phyloP scores from a whole-genome alignment of 2,888 invertebrate genomes.

The Willowsia nigromaculata region DNA sequence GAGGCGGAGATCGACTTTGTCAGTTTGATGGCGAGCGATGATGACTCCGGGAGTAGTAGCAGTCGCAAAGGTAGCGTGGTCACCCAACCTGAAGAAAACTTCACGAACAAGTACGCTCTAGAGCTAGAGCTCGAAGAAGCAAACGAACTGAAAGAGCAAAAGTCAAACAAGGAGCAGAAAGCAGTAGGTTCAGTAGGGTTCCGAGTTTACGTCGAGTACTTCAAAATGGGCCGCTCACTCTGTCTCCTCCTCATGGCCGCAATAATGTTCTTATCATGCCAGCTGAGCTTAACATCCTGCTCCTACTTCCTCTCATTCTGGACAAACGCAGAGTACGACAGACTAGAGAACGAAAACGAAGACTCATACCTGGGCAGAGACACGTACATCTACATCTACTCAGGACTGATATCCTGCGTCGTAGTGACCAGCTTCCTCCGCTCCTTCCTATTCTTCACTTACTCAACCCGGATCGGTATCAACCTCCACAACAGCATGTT shows the following conservation, averaged over 20 bases:
- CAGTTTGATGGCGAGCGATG: constrained; percentile 79
- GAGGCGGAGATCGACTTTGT: constrained; percentile 79
- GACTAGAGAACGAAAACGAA: neutral
- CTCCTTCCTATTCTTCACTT: constrained; percentile 79
- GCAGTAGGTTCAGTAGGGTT: constrained; percentile 72
- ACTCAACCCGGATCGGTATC: constrained; percentile 80
- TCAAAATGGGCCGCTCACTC: constrained; percentile 63
- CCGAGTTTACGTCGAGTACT: constrained; percentile 81
- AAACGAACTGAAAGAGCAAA: neutral
- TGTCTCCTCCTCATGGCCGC: constrained; percentile 31
- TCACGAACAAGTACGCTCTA: neutral
- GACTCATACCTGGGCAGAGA: neutral
- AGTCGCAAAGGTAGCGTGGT: neutral
- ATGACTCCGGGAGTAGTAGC: constrained; percentile 75
- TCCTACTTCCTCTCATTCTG: constrained; percentile 70
- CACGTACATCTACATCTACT: neutral
- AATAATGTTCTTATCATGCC: constrained; percentile 41
- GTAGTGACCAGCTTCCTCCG: neutral
- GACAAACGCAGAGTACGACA: constrained; percentile 37
- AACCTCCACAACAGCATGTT: constrained; percentile 82
- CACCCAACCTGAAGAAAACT: neutral
- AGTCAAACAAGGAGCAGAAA: constrained; percentile 58
- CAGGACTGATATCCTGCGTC: constrained; percentile 11
- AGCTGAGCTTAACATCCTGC: constrained; percentile 57
- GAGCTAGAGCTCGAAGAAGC: neutral